Base-by-base conservation (phyloP, 2,888 invertebrate species). In the Nomada flava region DNA sequence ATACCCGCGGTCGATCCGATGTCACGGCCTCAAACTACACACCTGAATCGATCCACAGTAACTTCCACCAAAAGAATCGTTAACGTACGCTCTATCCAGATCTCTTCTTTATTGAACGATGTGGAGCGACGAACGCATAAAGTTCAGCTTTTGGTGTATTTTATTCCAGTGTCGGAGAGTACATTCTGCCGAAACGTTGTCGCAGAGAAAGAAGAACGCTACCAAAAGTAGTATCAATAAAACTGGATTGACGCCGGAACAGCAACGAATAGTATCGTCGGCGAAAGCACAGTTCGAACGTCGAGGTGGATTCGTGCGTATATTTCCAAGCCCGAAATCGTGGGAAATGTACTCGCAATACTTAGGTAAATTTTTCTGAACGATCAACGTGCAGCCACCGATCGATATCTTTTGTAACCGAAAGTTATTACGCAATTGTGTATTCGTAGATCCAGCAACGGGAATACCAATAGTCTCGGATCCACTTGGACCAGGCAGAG, bases 271-370 rank as follows among this genome's bases (percentile, higher is more conserved):
- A 64, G 95, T 98, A 82, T 95, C 96, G 4, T 95, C 96, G 55
- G 96, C 96, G 42, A 95, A 96, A 84, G 96, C 96, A 64, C 98
- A 98, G 94, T 97, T 97, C 93, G 96, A 96, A 29, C 94, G 98
- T 1, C 95, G 97, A 42, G 98, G 98, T 2, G 98, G 98, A 47
- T 98, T 97, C 94, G 97, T 98, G 13, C 94, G 98, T 65, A 98
- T 98, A 89, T 98, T 98, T 94, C 98, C 98, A 26, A 97, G 98
- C 29, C 96, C 96, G 82, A 98, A 98, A 93, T 97, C 97, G 26
- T 98, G 98, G 98, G 95, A 96, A 92, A 96, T 96, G 91, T 98
- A 97, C 93, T 96, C 97, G 18, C 96, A 96, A 90, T 97, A 97
- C 91, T 94, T 97, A 64, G 97, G 96, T 96, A 89, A 89, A 79